phyloP scores from a whole-genome alignment of 2,113 vertebrate species.

The Lepus timidus region DNA sequence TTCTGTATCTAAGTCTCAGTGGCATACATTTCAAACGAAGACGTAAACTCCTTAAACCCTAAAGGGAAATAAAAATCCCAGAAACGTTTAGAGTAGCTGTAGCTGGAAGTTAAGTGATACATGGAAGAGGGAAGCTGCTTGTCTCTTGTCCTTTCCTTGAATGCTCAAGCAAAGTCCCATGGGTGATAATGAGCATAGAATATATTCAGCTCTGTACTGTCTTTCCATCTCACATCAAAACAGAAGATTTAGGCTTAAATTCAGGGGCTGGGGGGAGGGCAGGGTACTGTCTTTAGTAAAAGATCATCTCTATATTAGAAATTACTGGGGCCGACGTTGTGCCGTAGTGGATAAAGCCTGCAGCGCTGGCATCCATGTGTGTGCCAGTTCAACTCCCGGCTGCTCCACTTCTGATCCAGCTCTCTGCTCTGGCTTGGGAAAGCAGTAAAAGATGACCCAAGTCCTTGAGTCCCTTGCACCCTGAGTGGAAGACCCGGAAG shows the following conservation, averaged over 20 bases:
- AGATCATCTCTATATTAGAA: not conserved
- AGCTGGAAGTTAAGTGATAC: not conserved
- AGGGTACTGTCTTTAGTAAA: not conserved
- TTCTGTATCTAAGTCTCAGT: constrained; percentile 6
- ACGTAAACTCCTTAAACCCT: not conserved
- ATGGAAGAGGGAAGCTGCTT: rapidly evolving
- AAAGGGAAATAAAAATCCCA: not conserved
- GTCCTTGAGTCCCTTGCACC: too few species aligned
- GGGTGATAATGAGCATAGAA: not conserved
- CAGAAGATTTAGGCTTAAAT: not conserved
- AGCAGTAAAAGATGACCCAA: too few species aligned
- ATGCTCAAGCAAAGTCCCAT: not conserved
- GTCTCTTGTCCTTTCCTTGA: not conserved
- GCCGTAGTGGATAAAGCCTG: too few species aligned
- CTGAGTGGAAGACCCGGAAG: too few species aligned
- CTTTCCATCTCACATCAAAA: not conserved
- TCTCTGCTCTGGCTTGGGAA: too few species aligned
- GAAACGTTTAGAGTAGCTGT: not conserved
- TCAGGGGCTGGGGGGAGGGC: not conserved
- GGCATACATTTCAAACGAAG: constrained; percentile 23
- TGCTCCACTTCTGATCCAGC: too few species aligned
- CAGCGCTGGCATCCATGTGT: too few species aligned
- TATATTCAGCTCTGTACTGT: not conserved
- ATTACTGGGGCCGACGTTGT: too few species aligned
- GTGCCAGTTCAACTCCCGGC: too few species aligned